Base-by-base conservation (phyloP, 1,140 invertebrate species). In the Pteromalus puparum region DNA sequence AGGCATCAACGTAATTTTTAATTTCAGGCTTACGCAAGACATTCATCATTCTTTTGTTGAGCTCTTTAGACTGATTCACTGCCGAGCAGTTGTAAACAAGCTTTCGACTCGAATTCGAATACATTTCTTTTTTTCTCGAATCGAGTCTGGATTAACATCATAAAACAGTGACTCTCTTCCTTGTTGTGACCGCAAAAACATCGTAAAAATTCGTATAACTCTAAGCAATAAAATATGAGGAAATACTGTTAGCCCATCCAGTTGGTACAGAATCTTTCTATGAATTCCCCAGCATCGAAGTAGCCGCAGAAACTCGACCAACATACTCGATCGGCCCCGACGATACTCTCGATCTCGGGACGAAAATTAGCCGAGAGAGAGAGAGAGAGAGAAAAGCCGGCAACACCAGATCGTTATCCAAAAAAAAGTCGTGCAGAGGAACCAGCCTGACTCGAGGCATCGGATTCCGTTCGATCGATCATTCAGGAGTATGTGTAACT, bases 401-500 rank as follows among this genome's bases (percentile, higher is more conserved):
- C 65, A 28, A 80, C n/a, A 61, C 18, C 53, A 26, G 30, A 80
- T 80, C 13, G 2, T 80, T 68, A 80, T 78, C 76, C 1, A n/a
- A 68, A 24, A 70, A 12, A 26, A 80, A 42, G 34, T 26, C 65
- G n/a, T 42, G 53, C 53, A 6, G 53, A 61, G 18, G 53, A 61
- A 53, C 48, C 48, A 53, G 48, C 13, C 48, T 5, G 18, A 15
- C 48, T 53, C 48, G 48, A 53, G 13, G 48, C 48, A 53, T 53
- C 48, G 48, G 12, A 53, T 67, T 48, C 42, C 9, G 13, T 78
- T 38, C 28, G 18, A 78, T 78, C 53, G 30, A 78, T 80, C 65
- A 70, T 80, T 9, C 53, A n/a, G 38, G 38, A 42, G 38, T n/a
- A 15, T 26, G 26, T 67, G n/a, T 65, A 70, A 80, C 28, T 80